Evolutionary conservation across 2,113 vertebrate genomes (phyloP).

Genomic region (Oryzias woworae): DNA sequence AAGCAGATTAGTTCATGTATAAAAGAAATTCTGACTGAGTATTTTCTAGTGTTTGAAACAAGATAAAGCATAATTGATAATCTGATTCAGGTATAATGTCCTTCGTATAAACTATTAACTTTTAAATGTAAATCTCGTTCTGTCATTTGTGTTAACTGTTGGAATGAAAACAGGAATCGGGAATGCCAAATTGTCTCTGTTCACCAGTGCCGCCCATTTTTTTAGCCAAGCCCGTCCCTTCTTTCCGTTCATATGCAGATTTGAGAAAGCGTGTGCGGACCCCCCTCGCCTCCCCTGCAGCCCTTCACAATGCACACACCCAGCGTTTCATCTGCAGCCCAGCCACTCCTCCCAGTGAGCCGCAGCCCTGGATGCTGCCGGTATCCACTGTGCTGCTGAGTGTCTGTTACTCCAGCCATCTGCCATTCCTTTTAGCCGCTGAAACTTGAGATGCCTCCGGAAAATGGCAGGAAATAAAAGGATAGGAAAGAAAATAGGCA

Average conservation of each 20-base stretch:
- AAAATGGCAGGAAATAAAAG: constrained; percentile 76
- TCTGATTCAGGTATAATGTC: no score
- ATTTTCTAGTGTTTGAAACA: no score
- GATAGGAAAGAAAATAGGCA: constrained; percentile 80
- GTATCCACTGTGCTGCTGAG: constrained; percentile 75
- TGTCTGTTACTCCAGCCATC: constrained; percentile 83
- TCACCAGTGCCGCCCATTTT: constrained; percentile 33
- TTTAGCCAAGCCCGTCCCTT: constrained; percentile 25
- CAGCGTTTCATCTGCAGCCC: constrained; percentile 51
- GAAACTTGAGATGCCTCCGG: constrained; percentile 77
- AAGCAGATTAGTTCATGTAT: neutral
- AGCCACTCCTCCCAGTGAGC: constrained; percentile 54
- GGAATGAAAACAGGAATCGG: constrained; percentile 68
- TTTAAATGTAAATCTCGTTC: neutral
- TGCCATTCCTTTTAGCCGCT: constrained; percentile 78
- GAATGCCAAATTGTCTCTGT: constrained; percentile 47
- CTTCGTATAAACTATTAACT: no score
- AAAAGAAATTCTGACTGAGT: no score
- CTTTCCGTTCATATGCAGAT: constrained; percentile 62
- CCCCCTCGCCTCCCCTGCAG: constrained; percentile 36
- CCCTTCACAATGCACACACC: constrained; percentile 50
- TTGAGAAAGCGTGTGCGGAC: constrained; percentile 38
- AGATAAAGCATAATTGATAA: no score
- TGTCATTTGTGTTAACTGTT: constrained; percentile 43
- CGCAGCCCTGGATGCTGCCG: constrained; percentile 67